phyloP scores from a whole-genome alignment of 1,140 invertebrate species.

The Cydia pomonella region DNA sequence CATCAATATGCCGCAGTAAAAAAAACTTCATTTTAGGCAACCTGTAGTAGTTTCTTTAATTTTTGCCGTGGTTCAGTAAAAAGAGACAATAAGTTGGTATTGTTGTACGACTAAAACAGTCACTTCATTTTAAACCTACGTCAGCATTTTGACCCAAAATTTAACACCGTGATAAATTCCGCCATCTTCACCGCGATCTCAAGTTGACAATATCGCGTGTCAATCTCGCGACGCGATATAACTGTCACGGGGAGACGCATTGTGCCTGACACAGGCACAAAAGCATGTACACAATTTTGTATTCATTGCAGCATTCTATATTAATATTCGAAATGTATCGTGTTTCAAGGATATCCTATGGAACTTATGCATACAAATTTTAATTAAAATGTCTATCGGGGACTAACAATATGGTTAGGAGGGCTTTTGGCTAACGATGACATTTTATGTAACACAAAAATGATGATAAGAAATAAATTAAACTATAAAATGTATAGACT shows the following conservation, averaged over 20 bases:
- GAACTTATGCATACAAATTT: too few relatives aligned
- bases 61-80: too few relatives aligned
- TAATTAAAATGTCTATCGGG: too few relatives aligned
- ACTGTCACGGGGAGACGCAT: background rate
- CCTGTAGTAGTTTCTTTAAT: too few relatives aligned
- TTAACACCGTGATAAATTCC: background rate
- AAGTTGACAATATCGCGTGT: constrained; percentile 1
- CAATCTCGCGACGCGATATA: background rate
- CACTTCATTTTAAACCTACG: background rate
- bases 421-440: too few relatives aligned
- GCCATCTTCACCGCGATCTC: constrained; percentile 9
- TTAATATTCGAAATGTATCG: background rate
- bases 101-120: background rate
- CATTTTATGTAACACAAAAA: too few relatives aligned
- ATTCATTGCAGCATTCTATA: background rate
- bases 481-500: too few relatives aligned
- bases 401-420: too few relatives aligned
- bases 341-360: background rate
- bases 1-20: too few relatives aligned
- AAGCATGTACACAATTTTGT: background rate
- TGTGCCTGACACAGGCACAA: background rate
- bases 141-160: background rate
- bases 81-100: too few relatives aligned
- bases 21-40: too few relatives aligned
- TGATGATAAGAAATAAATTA: too few relatives aligned